Percentiles rank a stretch among this genome's conserved stretches.
phyloP scores from a whole-genome alignment of 2,797 vertebrate species.

The Arrhamphus sclerolepis region DNA sequence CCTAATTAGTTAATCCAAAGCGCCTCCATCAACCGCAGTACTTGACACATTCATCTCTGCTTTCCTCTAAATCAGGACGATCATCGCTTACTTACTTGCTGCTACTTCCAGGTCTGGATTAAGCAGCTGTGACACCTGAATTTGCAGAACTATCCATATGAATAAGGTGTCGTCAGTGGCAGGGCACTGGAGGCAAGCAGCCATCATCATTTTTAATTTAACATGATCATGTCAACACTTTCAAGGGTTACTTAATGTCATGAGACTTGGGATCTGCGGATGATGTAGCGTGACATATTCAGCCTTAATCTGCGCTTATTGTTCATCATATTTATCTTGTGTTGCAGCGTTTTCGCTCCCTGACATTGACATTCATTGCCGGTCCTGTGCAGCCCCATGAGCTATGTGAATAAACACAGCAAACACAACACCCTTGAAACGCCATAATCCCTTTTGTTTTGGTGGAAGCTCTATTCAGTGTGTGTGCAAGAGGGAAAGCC shows the following conservation, averaged over 20 bases:
- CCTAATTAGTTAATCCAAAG: slow-evolving; percentile 69
- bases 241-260: slow-evolving; percentile 77
- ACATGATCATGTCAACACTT: slow-evolving; percentile 74
- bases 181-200: slow-evolving; percentile 48
- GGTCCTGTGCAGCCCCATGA: slow-evolving; percentile 77
- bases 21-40: slow-evolving; percentile 53
- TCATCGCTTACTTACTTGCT: slow-evolving; percentile 32
- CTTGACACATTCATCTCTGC: slow-evolving; percentile 51
- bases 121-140: slow-evolving; percentile 63
- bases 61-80: slow-evolving; percentile 31
- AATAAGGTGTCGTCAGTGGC: slow-evolving; percentile 47
- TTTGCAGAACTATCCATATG: slow-evolving; percentile 58
- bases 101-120: slow-evolving; percentile 41
- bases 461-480: slow-evolving; percentile 78
- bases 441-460: slow-evolving; percentile 84
- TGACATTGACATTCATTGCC: slow-evolving; percentile 79
- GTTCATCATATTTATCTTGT: slow-evolving; percentile 80
- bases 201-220: slow-evolving; percentile 66
- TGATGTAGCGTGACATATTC: slow-evolving; percentile 76
- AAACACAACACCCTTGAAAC: slow-evolving; percentile 81
- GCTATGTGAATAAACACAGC: slow-evolving; percentile 79
- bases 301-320: slow-evolving; percentile 80
- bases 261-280: slow-evolving; percentile 66
- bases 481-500: slow-evolving; percentile 80
- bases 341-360: slow-evolving; percentile 71